Base-by-base conservation (phyloP, 2,113 vertebrate species). In the Grammomys surdaster region DNA sequence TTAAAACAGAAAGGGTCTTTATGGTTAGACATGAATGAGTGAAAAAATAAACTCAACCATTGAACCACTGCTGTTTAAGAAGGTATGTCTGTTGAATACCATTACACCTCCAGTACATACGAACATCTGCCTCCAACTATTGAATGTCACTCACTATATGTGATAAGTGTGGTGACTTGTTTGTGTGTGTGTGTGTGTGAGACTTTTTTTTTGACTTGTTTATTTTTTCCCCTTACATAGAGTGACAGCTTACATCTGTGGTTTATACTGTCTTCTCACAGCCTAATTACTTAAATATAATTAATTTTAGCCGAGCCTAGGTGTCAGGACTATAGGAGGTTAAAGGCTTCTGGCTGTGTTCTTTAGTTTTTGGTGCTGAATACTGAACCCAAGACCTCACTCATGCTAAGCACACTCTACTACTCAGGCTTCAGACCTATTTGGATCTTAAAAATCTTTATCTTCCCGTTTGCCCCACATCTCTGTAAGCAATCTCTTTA, bases 381-480 rank as follows among this genome's bases (percentile, higher is more conserved):
- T 63, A 78, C 16, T 69, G n/a, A 78, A 78, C 63, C 48, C 60
- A 67, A 36, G 58, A 8, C 8, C 26, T 33, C 36, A 31, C 48
- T 36, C 33, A 31, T 69, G 28, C 51, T 93, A 93, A 70, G 26
- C 31, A n/a, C 40, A 56, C 22, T 14, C 5, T 36, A 80, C 31
- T 24, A 58, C 54, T 88, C 22, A 19, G 40, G 40, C 75, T 93
- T 77, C 31, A 93, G 85, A 14, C 11, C 31, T 70, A 31, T 92
- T 93, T 93, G 40, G 31, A 88, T 81, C 67, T 96, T 94, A n/a
- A 92, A 90, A 40, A 65, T 67, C 24, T 20, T 94, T 36, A 88
- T 90, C 46, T 85, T 54, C 5, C 22, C 17, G 60, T 92, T 65
- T 36, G 26, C 43, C 8, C 65, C 24, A 70, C 16, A 85, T 92